Evolutionary conservation across 2,797 vertebrate genomes (phyloP).

Genomic region (Meda fulgida): DNA sequence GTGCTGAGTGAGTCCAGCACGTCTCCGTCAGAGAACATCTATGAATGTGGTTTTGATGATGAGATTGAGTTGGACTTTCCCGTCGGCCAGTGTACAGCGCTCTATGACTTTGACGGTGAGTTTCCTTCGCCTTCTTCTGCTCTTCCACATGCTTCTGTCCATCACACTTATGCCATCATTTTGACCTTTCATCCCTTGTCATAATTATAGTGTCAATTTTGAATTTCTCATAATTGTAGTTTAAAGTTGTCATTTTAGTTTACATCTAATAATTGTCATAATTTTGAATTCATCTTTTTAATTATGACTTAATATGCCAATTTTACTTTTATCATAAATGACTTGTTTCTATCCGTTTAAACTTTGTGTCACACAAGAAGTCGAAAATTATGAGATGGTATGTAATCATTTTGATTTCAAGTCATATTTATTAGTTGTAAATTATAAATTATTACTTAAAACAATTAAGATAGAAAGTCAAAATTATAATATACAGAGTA

Average conservation of each 20-base stretch:
- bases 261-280: too few relatives aligned
- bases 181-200: background rate
- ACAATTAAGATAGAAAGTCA: too few relatives aligned
- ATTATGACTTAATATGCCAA: too few relatives aligned
- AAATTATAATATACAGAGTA: too few relatives aligned
- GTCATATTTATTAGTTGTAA: background rate
- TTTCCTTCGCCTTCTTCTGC: background rate
- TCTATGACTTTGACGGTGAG: slow-evolving; percentile 86
- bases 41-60: slow-evolving; percentile 81
- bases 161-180: too few relatives aligned
- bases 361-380: too few relatives aligned
- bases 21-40: slow-evolving; percentile 71
- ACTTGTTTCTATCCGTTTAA: too few relatives aligned
- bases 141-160: background rate
- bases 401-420: background rate
- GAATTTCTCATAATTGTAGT: background rate
- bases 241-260: too few relatives aligned
- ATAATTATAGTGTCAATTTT: too few relatives aligned
- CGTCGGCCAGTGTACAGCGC: slow-evolving; percentile 81
- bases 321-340: background rate
- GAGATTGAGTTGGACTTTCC: slow-evolving; percentile 84
- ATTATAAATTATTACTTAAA: too few relatives aligned
- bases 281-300: too few relatives aligned
- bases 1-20: slow-evolving; percentile 24
- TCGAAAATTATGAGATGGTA: too few relatives aligned